phyloP scores from a whole-genome alignment of 2,888 invertebrate genomes.

The Bellardia bayeri region DNA sequence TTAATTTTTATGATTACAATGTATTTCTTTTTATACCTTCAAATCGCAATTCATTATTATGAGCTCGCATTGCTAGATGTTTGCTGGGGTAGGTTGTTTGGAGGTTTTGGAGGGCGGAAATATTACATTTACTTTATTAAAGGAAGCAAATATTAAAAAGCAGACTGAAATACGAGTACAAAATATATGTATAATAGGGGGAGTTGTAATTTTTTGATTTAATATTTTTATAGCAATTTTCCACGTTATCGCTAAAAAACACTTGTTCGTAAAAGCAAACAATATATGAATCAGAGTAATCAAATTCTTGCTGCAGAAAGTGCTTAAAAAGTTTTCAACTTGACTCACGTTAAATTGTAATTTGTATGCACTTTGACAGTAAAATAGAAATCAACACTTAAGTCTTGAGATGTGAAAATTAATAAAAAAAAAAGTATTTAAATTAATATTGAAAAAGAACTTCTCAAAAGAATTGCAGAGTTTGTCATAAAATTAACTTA shows the following conservation, averaged over 20 bases:
- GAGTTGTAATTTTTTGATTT: constrained; percentile 28
- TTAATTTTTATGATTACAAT: constrained; percentile 73
- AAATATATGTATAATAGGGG: background rate
- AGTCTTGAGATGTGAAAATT: constrained; percentile 1
- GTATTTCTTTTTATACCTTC: constrained; percentile 39
- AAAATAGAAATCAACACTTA: constrained; percentile 18
- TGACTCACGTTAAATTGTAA: constrained; percentile 8
- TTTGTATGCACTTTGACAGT: constrained; percentile 43
- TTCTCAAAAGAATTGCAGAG: background rate
- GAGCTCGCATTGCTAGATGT: background rate
- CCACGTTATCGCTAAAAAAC: constrained; percentile 56
- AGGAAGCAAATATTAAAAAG: background rate
- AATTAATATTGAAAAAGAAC: constrained; percentile 11
- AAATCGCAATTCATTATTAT: constrained; percentile 21
- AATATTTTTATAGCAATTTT: constrained; percentile 41
- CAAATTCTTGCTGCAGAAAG: constrained; percentile 11
- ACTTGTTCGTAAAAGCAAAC: constrained; percentile 29
- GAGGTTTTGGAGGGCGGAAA: constrained; percentile 23
- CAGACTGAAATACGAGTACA: too few species aligned
- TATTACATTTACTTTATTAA: constrained; percentile 31
- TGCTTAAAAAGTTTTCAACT: background rate
- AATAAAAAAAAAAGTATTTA: constrained; percentile 34
- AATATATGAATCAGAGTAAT: constrained; percentile 14
- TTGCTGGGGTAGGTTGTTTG: constrained; percentile 3
- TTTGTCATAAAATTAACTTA: constrained; percentile 19